Evolutionary conservation across 2,113 vertebrate genomes (phyloP).

Genomic region (Chrysochloris asiatica): DNA sequence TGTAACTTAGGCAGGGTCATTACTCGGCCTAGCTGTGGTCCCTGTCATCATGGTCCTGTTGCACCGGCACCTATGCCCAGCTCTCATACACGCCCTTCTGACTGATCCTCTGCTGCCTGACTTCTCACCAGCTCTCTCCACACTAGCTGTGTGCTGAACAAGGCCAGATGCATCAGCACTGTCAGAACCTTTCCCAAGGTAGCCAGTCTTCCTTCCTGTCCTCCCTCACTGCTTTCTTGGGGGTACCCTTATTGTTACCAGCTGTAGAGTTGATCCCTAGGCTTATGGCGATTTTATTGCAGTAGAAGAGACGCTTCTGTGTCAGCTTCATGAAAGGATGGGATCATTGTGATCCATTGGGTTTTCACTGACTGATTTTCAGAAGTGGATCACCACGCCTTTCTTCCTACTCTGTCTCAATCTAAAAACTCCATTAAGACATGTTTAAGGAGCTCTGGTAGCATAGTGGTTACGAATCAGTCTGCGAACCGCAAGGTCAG

Average conservation of each 20-base stretch:
- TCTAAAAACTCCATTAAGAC: not conserved
- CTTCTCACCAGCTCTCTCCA: not conserved
- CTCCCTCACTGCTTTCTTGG: not conserved
- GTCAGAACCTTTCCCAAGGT: not conserved
- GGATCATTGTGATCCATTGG: not conserved
- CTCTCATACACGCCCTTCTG: not conserved
- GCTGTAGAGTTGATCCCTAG: not conserved
- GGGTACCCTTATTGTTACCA: not conserved
- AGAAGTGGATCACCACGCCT: not conserved
- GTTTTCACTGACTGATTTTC: not conserved
- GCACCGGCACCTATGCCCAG: accelerated
- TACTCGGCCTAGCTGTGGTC: not conserved
- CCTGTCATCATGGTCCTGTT: not conserved
- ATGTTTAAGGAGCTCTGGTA: too few species aligned
- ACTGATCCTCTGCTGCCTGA: not conserved
- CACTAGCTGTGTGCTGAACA: not conserved
- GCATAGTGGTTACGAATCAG: too few species aligned
- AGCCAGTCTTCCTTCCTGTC: too few species aligned
- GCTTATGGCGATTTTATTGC: not conserved
- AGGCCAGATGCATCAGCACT: not conserved
- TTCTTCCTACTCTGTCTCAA: not conserved
- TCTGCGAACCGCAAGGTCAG: too few species aligned
- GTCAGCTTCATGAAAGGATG: not conserved
- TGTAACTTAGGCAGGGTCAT: not conserved
- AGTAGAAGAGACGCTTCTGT: not conserved